These are phyloP conservation scores for Syrmaticus mikado DNA, from an alignment of 2,113 vertebrate genomes.

Conservation along the genomic window DNA sequence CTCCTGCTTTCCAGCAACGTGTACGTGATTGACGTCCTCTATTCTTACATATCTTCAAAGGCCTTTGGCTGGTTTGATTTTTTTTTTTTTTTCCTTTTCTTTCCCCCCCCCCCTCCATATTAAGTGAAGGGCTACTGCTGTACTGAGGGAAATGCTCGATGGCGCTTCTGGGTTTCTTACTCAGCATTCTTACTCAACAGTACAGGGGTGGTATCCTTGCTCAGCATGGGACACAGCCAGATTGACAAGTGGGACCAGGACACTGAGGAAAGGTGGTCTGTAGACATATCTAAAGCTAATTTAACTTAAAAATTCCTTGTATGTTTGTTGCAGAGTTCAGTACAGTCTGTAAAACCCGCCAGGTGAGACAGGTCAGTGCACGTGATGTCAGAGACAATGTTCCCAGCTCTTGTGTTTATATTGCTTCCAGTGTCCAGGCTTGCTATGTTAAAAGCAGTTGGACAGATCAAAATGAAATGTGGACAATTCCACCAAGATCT, in stretches of 20 bases:
- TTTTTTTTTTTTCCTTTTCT: too few relatives aligned
- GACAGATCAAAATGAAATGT: not conserved
- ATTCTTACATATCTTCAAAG: not conserved
- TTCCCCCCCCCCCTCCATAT: too few relatives aligned
- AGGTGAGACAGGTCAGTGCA: not conserved
- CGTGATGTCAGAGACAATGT: not conserved
- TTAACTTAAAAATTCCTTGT: not conserved
- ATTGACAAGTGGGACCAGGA: not conserved
- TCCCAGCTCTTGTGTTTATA: not conserved
- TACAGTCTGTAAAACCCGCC: not conserved
- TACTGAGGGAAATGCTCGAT: not conserved
- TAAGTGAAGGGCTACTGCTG: not conserved
- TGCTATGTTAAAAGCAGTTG: not conserved
- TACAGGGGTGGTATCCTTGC: not conserved
- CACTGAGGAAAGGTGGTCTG: not conserved
- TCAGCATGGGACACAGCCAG: not conserved
- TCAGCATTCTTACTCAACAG: not conserved
- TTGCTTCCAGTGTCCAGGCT: not conserved
- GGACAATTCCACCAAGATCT: not conserved
- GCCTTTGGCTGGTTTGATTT: fast-evolving
- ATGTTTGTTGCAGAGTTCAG: not conserved
- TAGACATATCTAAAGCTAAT: not conserved
- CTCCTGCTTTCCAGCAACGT: not conserved
- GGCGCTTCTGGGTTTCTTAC: not conserved
- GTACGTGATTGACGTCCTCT: not conserved